These are phyloP conservation scores for Oostethus manadensis DNA, from an alignment of 2,113 vertebrate species.

Conservation along the genomic window DNA sequence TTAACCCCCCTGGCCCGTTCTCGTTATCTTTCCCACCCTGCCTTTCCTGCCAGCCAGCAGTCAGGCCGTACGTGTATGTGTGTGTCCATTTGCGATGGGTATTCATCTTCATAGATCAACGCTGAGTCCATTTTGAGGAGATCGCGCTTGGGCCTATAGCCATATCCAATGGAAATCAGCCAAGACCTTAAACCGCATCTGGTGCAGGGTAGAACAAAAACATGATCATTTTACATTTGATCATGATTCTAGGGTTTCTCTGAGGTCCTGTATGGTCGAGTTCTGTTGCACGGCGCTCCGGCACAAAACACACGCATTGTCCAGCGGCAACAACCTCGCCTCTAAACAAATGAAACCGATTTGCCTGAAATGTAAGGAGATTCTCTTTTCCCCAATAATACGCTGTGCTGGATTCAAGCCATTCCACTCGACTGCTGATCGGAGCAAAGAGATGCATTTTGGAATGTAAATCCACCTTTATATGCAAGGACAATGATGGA, in stretches of 20 bases:
- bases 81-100: constrained; percentile 9
- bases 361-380: not conserved
- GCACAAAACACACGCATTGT: not conserved
- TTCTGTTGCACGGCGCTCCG: constrained; percentile 14
- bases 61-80: constrained; percentile 10
- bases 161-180: constrained; percentile 32
- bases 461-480: not conserved
- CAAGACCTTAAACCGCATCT: constrained; percentile 18
- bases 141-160: constrained; percentile 44
- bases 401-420: not conserved
- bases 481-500: not conserved
- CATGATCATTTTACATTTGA: too few relatives aligned
- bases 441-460: not conserved
- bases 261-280: not conserved
- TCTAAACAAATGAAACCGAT: not conserved
- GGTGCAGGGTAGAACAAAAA: not conserved
- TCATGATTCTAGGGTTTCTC: not conserved
- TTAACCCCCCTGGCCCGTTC: constrained; percentile 61
- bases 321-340: not conserved
- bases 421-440: not conserved
- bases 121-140: constrained; percentile 29
- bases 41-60: constrained; percentile 15
- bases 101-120: constrained; percentile 55
- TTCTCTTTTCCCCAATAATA: not conserved
- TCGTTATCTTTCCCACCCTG: constrained; percentile 54